These are phyloP conservation scores for Kryptolebias marmoratus DNA, from an alignment of 2,113 vertebrate species.

Conservation along the genomic window DNA sequence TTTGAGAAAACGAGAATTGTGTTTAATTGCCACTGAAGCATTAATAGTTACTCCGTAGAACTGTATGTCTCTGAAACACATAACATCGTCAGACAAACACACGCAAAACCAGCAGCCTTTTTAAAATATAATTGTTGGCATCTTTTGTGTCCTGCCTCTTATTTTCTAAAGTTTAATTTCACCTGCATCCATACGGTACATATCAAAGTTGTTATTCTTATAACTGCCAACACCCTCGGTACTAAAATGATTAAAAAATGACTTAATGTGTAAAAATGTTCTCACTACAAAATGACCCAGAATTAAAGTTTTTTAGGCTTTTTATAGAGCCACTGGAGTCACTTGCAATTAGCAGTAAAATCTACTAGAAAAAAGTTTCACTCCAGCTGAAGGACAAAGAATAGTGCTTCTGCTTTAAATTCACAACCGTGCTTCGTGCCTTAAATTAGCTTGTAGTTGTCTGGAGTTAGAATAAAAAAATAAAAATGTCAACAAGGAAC, in stretches of 20 bases:
- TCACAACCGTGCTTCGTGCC: too few relatives aligned
- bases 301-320: conserved; percentile 3
- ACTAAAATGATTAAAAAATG: conserved; percentile 10
- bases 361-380: too few relatives aligned
- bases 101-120: neutral
- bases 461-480: too few relatives aligned
- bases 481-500: too few relatives aligned
- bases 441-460: too few relatives aligned
- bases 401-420: too few relatives aligned
- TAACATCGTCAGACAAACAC: neutral
- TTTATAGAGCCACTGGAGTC: neutral
- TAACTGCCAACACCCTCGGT: neutral
- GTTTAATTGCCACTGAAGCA: conserved; percentile 3
- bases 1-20: conserved; percentile 12
- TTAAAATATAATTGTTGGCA: neutral
- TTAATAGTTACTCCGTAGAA: conserved; percentile 20
- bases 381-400: too few relatives aligned
- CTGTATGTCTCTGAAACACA: conserved; percentile 10
- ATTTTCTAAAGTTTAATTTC: neutral
- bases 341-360: neutral
- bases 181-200: conserved; percentile 1
- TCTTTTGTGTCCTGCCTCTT: conserved; percentile 4
- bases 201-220: neutral
- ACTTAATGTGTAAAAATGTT: conserved; percentile 4
- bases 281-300: neutral